Conservation (phyloP, 2,888 invertebrate species). For the Brassicogethes aeneus region DNA sequence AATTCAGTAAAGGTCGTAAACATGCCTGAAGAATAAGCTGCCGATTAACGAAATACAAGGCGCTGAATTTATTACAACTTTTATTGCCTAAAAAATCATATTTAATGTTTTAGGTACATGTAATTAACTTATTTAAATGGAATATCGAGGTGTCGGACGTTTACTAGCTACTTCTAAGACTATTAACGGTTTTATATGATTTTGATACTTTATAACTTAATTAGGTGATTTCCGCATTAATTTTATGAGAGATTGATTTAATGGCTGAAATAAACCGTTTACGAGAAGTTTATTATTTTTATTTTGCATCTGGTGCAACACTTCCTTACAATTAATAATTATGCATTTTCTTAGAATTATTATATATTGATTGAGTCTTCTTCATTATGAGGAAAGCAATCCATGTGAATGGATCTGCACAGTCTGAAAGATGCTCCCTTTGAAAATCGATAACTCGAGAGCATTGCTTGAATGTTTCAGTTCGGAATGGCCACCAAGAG, state of each 20-base stretch:
- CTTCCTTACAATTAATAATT: too few species aligned
- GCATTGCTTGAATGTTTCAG: constrained; percentile 1
- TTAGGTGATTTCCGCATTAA: neutral
- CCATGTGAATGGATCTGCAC: too few species aligned
- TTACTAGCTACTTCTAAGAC: neutral
- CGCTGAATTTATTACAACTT: neutral
- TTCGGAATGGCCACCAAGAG: constrained; percentile 32
- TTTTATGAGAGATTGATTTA: too few species aligned
- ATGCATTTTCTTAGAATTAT: too few species aligned
- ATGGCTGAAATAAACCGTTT: too few species aligned
- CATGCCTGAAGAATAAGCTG: too few species aligned
- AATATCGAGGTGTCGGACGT: neutral
- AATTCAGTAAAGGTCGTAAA: neutral
- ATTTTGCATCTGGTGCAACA: too few species aligned
- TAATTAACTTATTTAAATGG: neutral
- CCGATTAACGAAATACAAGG: neutral
- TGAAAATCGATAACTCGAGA: constrained; percentile 4
- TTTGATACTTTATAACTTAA: neutral
- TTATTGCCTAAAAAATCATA: neutral
- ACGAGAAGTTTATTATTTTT: too few species aligned
- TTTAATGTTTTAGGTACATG: too few species aligned
- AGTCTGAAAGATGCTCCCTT: too few species aligned
- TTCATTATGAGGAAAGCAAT: too few species aligned
- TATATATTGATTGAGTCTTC: too few species aligned
- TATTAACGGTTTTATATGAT: neutral